These are phyloP conservation scores for Trisateles emortualis DNA, from an alignment of 2,888 invertebrate species.

Conservation along the genomic window DNA sequence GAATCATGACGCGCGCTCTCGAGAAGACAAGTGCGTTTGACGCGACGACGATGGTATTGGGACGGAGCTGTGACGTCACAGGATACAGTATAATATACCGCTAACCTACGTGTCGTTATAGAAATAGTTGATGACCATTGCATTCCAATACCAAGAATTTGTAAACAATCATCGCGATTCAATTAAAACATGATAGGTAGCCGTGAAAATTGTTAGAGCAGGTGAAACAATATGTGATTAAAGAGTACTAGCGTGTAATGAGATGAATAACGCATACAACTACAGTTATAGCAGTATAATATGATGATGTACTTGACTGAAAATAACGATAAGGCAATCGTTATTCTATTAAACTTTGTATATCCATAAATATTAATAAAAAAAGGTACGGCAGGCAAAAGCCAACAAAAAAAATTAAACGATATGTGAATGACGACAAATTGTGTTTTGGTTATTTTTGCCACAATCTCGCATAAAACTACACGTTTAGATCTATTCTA, in stretches of 20 bases:
- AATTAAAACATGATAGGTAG: constrained; percentile 36
- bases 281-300: not conserved
- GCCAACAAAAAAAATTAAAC: no score
- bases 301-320: not conserved
- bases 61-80: constrained; percentile 64
- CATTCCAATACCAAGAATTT: constrained; percentile 66
- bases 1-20: constrained; percentile 40
- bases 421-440: not conserved
- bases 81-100: constrained; percentile 59
- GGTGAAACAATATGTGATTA: not conserved
- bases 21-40: constrained; percentile 37
- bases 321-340: not conserved
- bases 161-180: constrained; percentile 66
- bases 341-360: no score
- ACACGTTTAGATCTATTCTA: constrained; percentile 12
- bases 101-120: constrained; percentile 67
- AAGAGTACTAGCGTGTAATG: not conserved
- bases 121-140: constrained; percentile 80
- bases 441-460: constrained; percentile 1
- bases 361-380: no score
- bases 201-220: not conserved
- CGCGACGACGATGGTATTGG: constrained; percentile 40
- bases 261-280: not conserved
- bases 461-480: not conserved
- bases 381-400: no score